Conservation (phyloP, 1,140 invertebrate genomes). For the Lordiphosa stackelbergi region DNA sequence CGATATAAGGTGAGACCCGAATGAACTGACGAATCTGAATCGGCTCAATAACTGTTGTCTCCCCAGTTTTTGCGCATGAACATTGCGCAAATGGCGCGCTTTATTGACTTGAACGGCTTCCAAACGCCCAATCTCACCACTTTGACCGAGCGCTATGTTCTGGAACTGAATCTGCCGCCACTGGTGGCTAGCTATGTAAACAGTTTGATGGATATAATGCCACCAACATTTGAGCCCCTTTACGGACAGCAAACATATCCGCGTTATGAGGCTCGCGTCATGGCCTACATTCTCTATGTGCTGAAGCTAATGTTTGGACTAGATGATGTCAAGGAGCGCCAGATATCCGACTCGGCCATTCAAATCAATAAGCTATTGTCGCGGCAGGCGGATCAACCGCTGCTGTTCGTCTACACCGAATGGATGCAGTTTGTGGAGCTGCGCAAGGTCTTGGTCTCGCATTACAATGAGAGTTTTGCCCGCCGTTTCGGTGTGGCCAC, state of each 20-base stretch:
- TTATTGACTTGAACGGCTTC: conserved; percentile 45
- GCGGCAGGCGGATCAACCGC: conserved; percentile 5
- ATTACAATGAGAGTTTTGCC: conserved; percentile 79
- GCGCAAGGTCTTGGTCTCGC: conserved; percentile 78
- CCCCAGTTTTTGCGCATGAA: conserved; percentile 30
- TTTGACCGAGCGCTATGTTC: conserved; percentile 78
- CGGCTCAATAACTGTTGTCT: neutral
- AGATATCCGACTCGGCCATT: conserved; percentile 79
- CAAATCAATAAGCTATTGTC: conserved; percentile 73
- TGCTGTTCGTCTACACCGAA: conserved; percentile 81
- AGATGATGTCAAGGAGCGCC: conserved; percentile 81
- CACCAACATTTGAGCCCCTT: conserved; percentile 73
- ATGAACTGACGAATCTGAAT: neutral
- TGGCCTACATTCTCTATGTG: conserved; percentile 81
- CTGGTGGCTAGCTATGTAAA: conserved; percentile 48
- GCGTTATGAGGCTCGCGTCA: conserved; percentile 81
- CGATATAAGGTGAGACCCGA: conserved; percentile 31
- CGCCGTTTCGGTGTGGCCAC: conserved; percentile 38
- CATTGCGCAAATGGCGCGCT: conserved; percentile 39
- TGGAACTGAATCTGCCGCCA: conserved; percentile 80
- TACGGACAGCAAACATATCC: conserved; percentile 60
- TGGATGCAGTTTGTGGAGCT: conserved; percentile 82
- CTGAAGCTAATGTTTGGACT: conserved; percentile 82
- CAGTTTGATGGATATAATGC: conserved; percentile 72
- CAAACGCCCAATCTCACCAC: conserved; percentile 78